Evolutionary conservation across 2,888 invertebrate genomes (phyloP).

Genomic region (Tetanocera ferruginea): DNA sequence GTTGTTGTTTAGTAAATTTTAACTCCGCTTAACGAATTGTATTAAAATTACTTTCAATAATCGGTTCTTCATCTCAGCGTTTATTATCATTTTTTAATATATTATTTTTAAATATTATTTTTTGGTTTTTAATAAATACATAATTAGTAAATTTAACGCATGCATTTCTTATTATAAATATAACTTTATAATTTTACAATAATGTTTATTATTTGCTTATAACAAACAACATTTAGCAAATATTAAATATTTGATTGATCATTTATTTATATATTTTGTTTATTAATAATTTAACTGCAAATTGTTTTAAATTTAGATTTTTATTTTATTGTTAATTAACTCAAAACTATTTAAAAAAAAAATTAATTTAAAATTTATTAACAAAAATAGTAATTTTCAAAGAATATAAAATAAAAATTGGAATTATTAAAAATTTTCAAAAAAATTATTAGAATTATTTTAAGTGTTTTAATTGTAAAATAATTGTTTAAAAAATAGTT

Average conservation of each 20-base stretch:
- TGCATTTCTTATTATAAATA: conserved; percentile 20
- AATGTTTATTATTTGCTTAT: background rate
- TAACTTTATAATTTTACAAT: conserved; percentile 3
- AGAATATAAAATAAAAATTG: background rate
- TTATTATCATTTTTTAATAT: background rate
- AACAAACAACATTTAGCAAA: background rate
- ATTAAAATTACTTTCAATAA: background rate
- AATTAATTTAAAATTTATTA: background rate
- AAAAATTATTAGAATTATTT: too few relatives aligned
- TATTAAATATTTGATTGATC: background rate
- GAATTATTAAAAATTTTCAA: background rate
- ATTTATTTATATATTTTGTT: background rate
- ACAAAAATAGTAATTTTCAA: background rate
- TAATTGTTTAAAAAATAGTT: background rate
- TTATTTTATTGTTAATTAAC: too few relatives aligned
- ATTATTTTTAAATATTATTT: background rate
- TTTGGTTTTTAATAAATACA: conserved; percentile 10
- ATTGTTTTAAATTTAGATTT: background rate
- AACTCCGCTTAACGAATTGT: background rate
- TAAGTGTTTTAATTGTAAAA: background rate
- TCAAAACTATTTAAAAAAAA: background rate
- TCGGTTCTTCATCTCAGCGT: background rate
- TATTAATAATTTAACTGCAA: background rate
- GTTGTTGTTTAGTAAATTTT: background rate
- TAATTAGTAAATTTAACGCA: conserved; percentile 18